phyloP scores from a whole-genome alignment of 2,113 vertebrate species.

The Haplochromis burtoni region DNA sequence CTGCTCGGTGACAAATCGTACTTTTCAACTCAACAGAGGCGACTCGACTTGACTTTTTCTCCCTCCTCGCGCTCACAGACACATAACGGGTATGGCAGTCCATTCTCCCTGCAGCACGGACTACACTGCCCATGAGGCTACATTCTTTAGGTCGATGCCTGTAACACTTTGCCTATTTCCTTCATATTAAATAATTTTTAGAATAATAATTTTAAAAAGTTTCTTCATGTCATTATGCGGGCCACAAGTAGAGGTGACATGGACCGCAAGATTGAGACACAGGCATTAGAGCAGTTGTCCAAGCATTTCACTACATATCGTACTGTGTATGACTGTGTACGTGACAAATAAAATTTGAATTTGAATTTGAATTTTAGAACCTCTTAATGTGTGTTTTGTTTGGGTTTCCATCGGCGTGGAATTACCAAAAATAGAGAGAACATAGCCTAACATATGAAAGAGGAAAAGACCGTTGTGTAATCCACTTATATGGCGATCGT shows the following conservation, averaged over 20 bases:
- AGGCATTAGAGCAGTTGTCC: neutral
- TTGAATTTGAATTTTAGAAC: too few relatives aligned
- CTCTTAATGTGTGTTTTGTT: neutral
- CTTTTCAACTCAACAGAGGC: fast-evolving
- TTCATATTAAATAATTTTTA: neutral
- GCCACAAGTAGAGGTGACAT: neutral
- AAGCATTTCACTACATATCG: too few relatives aligned
- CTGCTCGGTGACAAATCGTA: fast-evolving
- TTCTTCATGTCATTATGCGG: neutral
- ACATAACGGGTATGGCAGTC: neutral
- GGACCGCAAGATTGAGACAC: neutral
- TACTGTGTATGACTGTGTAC: too few relatives aligned
- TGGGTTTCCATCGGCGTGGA: neutral
- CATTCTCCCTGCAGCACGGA: neutral
- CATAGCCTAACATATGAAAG: neutral
- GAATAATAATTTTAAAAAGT: neutral
- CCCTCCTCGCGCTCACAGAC: too few relatives aligned
- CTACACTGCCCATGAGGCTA: neutral
- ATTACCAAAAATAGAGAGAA: neutral
- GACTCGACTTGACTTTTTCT: too few relatives aligned
- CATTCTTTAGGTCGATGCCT: neutral
- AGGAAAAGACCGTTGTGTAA: fast-evolving
- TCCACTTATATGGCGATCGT: fast-evolving
- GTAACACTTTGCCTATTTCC: neutral
- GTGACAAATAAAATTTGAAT: too few relatives aligned